Conservation (phyloP, 1,140 invertebrate species). For the Anastrepha ludens region DNA sequence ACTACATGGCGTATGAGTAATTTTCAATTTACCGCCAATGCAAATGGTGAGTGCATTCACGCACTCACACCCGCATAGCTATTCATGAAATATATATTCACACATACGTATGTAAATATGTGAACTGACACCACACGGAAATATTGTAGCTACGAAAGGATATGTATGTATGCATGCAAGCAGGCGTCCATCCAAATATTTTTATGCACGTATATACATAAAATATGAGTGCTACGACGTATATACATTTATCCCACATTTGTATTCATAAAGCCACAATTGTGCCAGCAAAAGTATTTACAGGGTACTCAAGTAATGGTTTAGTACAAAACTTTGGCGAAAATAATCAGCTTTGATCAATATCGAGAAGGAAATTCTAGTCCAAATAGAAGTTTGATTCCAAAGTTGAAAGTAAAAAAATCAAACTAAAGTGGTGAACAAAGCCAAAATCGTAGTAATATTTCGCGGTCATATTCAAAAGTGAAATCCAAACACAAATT, state of each 20-base stretch:
- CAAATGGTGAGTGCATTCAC: background rate
- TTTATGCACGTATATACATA: background rate
- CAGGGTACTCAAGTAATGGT: background rate
- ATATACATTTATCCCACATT: background rate
- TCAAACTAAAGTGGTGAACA: too few relatives aligned
- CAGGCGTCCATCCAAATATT: background rate
- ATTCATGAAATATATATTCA: background rate
- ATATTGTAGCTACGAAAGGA: too few relatives aligned
- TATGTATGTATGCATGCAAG: background rate
- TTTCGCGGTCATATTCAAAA: too few relatives aligned
- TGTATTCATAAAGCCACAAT: background rate
- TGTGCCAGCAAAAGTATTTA: background rate
- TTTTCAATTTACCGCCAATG: constrained; percentile 42
- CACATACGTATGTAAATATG: too few relatives aligned
- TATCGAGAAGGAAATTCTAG: too few relatives aligned
- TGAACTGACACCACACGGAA: too few relatives aligned
- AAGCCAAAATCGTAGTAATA: too few relatives aligned
- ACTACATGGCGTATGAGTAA: constrained; percentile 51
- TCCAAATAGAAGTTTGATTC: too few relatives aligned
- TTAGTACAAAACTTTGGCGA: too few relatives aligned
- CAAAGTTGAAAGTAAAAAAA: too few relatives aligned
- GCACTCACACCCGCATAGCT: background rate
- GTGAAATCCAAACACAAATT: too few relatives aligned
- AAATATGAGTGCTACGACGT: background rate
- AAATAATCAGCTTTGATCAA: too few relatives aligned